phyloP scores from a whole-genome alignment of 2,888 invertebrate species.

The Dinocampus coccinellae region DNA sequence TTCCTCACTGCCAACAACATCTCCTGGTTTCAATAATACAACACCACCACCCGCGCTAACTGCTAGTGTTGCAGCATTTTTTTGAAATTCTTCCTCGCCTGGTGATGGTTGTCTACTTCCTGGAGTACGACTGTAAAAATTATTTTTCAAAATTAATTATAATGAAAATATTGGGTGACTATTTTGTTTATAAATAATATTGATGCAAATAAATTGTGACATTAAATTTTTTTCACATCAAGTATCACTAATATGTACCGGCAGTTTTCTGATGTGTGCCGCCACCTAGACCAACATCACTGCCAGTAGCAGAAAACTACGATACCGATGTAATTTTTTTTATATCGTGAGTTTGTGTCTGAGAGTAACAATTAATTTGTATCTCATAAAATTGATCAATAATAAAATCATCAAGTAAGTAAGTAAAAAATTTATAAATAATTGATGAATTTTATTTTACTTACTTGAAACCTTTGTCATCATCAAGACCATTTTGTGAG shows the following conservation, averaged over 20 bases:
- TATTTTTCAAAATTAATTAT: conserved; percentile 10
- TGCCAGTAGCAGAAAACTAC: neutral
- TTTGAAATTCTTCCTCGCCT: conserved; percentile 83
- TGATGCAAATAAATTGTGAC: neutral
- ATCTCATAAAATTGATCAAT: neutral
- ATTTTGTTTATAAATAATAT: neutral
- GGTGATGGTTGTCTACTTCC: conserved; percentile 94
- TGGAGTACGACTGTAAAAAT: conserved; percentile 81
- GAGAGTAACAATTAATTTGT: neutral
- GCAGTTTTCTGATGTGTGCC: neutral
- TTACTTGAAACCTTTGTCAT: conserved; percentile 92
- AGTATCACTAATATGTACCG: neutral
- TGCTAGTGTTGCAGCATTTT: conserved; percentile 70
- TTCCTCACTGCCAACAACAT: conserved; percentile 66
- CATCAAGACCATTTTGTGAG: conserved; percentile 81
- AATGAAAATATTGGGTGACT: neutral
- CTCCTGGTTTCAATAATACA: conserved; percentile 72
- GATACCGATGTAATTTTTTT: neutral
- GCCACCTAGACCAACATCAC: neutral
- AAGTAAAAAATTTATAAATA: too few species aligned
- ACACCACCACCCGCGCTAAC: conserved; percentile 68
- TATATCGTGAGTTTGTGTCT: neutral
- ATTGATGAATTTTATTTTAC: conserved; percentile 68
- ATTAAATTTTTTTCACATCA: neutral
- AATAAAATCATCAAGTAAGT: too few species aligned